Percentiles rank a stretch among this genome's conserved stretches.
Conservation (phyloP, 1,140 invertebrate species). For the Procambarus virginalis region DNA sequence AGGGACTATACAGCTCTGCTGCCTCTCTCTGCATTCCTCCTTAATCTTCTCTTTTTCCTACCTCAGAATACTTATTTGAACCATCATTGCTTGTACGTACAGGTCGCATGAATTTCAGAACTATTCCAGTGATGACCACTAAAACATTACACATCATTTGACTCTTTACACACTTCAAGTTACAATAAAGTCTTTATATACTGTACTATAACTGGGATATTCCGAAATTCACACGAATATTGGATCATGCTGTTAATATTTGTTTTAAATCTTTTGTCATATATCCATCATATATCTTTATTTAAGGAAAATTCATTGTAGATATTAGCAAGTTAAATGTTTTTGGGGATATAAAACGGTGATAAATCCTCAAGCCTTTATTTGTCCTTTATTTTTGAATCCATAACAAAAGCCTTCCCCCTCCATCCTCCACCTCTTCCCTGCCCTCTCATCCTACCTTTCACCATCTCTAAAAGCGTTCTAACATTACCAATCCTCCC, state of each 20-base stretch:
- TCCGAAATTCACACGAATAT: slow-evolving; percentile 9
- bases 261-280: neutral
- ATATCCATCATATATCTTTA: slow-evolving; percentile 4
- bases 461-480: too few relatives aligned
- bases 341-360: slow-evolving; percentile 2
- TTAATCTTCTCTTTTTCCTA: slow-evolving; percentile 39
- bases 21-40: slow-evolving; percentile 41
- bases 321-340: neutral
- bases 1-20: slow-evolving; percentile 32
- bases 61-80: slow-evolving; percentile 29
- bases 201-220: neutral
- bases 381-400: too few relatives aligned
- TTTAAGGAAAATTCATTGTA: neutral
- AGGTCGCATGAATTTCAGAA: slow-evolving; percentile 22
- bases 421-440: too few relatives aligned
- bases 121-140: neutral
- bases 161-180: neutral
- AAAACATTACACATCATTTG: neutral
- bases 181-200: neutral
- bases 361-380: neutral
- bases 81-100: neutral
- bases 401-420: too few relatives aligned
- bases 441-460: too few relatives aligned
- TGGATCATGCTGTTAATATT: slow-evolving; percentile 10
- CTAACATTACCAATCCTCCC: too few relatives aligned